These are phyloP conservation scores for Anabacerthia variegaticeps DNA, from an alignment of 2,797 vertebrate species.

Conservation along the genomic window DNA sequence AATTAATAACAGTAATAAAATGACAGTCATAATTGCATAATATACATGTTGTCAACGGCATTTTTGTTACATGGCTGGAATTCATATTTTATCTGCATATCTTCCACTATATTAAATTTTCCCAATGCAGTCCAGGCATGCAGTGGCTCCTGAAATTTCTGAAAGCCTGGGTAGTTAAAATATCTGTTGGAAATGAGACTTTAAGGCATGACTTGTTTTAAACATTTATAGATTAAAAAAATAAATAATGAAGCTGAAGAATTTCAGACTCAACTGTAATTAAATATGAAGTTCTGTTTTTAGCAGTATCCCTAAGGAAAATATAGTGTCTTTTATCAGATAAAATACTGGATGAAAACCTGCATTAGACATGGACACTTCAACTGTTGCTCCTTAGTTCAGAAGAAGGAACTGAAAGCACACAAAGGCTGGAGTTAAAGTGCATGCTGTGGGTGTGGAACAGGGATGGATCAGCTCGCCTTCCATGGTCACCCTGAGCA, in stretches of 20 bases:
- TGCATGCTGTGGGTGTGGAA: neutral
- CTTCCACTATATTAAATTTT: slow-evolving; percentile 64
- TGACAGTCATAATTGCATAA: slow-evolving; percentile 86
- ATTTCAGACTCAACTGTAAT: neutral
- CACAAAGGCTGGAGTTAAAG: neutral
- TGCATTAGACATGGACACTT: neutral
- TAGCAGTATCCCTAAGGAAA: neutral
- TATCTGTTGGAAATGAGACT: neutral
- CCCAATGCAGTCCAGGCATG: slow-evolving; percentile 13
- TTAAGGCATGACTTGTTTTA: neutral
- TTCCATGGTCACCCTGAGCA: neutral
- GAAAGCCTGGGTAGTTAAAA: neutral
- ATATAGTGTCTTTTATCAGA: neutral
- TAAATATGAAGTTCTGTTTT: neutral
- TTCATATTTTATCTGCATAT: slow-evolving; percentile 79
- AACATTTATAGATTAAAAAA: neutral
- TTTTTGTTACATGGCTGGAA: slow-evolving; percentile 79
- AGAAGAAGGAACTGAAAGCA: neutral
- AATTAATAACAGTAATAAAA: slow-evolving; percentile 87
- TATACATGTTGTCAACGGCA: slow-evolving; percentile 84
- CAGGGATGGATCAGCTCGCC: neutral
- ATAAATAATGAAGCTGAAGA: neutral
- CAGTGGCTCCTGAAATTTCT: slow-evolving; percentile 33
- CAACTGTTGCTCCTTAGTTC: neutral
- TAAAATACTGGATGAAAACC: neutral